Evolutionary conservation across 2,888 invertebrate genomes (phyloP).

Genomic region (Caenorhabditis zanzibari): DNA sequence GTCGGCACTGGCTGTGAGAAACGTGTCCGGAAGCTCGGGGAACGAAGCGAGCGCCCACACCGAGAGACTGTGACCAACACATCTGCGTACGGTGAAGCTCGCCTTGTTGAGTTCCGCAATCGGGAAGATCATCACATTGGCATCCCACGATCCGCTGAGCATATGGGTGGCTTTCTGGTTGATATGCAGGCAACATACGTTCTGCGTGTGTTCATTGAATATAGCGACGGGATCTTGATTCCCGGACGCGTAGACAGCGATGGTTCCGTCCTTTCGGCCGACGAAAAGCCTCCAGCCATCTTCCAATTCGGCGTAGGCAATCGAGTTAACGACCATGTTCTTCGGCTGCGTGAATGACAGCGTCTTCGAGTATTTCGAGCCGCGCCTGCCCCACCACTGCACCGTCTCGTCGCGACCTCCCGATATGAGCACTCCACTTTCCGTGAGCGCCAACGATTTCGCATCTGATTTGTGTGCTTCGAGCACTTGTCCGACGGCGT

Average conservation of each 20-base stretch:
- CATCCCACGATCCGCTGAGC: conserved; percentile 95
- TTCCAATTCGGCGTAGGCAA: conserved; percentile 69
- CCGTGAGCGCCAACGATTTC: conserved; percentile 64
- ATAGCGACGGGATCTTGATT: conserved; percentile 55
- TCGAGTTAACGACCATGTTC: conserved; percentile 72
- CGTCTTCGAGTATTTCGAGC: conserved; percentile 61
- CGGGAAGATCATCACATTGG: conserved; percentile 91
- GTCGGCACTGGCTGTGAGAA: conserved; percentile 94
- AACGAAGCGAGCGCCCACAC: conserved; percentile 89
- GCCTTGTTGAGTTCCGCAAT: conserved; percentile 56
- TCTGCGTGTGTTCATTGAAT: conserved; percentile 66
- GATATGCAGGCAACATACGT: conserved; percentile 85
- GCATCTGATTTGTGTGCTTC: conserved; percentile 70
- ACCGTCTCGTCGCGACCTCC: conserved; percentile 78
- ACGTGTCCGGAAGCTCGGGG: conserved; percentile 67
- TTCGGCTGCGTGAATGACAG: conserved; percentile 56
- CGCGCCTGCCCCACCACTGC: conserved; percentile 71
- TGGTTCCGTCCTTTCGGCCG: conserved; percentile 75
- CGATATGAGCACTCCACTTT: conserved; percentile 67
- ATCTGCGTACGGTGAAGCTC: conserved; percentile 83
- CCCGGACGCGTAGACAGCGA: conserved; percentile 73
- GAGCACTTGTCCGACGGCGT: conserved; percentile 63
- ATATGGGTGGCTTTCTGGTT: conserved; percentile 86
- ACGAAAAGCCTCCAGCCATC: conserved; percentile 71
- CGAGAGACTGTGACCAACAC: conserved; percentile 87